phyloP scores from a whole-genome alignment of 2,797 vertebrate species.

The Phoeniculus purpureus region DNA sequence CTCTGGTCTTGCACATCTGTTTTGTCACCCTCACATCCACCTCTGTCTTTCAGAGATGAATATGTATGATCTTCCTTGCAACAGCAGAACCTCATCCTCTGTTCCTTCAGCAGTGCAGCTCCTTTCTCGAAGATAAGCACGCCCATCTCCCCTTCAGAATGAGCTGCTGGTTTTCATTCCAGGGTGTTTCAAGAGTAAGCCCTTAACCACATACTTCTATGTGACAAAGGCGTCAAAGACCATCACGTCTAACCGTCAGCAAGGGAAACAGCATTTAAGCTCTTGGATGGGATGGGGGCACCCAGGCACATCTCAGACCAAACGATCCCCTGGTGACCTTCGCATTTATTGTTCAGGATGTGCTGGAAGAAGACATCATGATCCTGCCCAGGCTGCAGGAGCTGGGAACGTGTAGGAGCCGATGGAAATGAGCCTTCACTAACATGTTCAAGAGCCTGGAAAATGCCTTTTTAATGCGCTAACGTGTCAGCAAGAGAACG shows the following conservation, averaged over 20 bases:
- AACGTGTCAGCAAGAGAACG: not conserved
- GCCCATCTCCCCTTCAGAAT: not conserved
- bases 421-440: not conserved
- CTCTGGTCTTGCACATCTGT: not conserved
- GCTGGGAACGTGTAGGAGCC: not conserved
- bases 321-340: not conserved
- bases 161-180: not conserved
- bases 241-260: not conserved
- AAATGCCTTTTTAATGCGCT: not conserved
- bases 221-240: too few relatives aligned
- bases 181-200: slow-evolving; percentile 2
- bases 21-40: slow-evolving; percentile 2
- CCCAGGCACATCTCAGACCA: not conserved
- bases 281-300: not conserved
- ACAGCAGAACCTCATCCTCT: not conserved
- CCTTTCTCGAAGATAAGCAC: slow-evolving; percentile 6
- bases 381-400: not conserved
- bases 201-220: not conserved
- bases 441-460: not conserved
- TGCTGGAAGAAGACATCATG: not conserved
- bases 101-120: not conserved
- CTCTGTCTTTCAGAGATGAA: slow-evolving; percentile 19
- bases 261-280: not conserved
- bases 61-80: slow-evolving; percentile 10
- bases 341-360: not conserved